Evolutionary conservation across 2,888 invertebrate genomes (phyloP), one percentile per base, ranked within the genome.

Genomic region (Ophonus ardosiacus): DNA sequence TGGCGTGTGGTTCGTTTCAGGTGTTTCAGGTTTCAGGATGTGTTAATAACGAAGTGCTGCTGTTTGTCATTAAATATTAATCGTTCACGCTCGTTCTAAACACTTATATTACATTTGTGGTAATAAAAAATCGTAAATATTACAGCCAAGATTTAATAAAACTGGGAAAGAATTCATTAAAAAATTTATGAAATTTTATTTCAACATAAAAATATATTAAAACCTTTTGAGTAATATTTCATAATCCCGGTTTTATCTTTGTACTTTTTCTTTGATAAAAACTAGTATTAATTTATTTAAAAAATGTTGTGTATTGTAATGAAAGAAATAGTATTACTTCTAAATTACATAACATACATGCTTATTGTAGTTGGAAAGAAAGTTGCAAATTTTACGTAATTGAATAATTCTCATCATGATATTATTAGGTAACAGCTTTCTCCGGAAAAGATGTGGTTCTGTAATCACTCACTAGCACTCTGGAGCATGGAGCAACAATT

Each of bases 371-470:
- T 51, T 51, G 43, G 24, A 63, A 63, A 63, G 63, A 63, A 63
- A 63, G 63, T 63, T 21, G 24, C 63, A 21, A 63, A 63, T 63
- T 63, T 63, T 63, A 63, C 63, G 63, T 63, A 63, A 63, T 63
- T 63, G 7, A 21, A 63, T 24, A 63, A 63, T 24, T 63, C 63
- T 63, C 63, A 63, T 63, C 63, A 51, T 51, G 43, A 51, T 13
- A 51, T 31, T 51, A 51, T 51, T 51, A 51, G 43, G 43, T 51
- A 51, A 51, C 10, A 7, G 24, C 63, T 63, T 63, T 63, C 63
- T 21, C 63, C 63, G 63, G 63, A 63, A 63, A 61, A 15, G 63
- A 61, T 51, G 43, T 51, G 43, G 43, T 51, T 51, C 43, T 51
- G 43, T 51, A 51, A 51, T 51, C 43, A 43, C 43, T 51, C 43